These are phyloP conservation scores for Trematomus bernacchii DNA, from an alignment of 2,797 vertebrate species.

Conservation along the genomic window DNA sequence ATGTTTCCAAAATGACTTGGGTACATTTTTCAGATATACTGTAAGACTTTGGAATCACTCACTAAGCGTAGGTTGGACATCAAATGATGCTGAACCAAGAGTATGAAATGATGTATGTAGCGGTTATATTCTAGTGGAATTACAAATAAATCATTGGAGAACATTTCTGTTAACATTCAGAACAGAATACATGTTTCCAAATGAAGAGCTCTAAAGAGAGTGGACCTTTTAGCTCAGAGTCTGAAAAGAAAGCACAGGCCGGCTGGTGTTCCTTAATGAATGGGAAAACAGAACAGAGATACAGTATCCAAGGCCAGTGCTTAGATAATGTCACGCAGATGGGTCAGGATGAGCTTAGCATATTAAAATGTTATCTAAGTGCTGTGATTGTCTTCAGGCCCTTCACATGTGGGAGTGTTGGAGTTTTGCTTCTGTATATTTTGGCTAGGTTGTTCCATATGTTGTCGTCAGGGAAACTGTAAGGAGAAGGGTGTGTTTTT, in stretches of 20 bases:
- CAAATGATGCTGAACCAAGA: slow-evolving; percentile 10
- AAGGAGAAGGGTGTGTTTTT: slow-evolving; percentile 6
- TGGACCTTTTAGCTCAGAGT: slow-evolving; percentile 35
- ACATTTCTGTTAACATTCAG: slow-evolving; percentile 21
- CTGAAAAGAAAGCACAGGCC: slow-evolving; percentile 34
- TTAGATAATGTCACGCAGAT: slow-evolving; percentile 69
- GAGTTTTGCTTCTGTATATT: slow-evolving; percentile 33
- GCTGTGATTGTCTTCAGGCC: slow-evolving; percentile 53
- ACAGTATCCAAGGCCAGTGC: slow-evolving; percentile 54
- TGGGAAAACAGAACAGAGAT: slow-evolving; percentile 45
- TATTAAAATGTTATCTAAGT: slow-evolving; percentile 71
- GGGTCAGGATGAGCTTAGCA: slow-evolving; percentile 72
- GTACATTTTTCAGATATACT: slow-evolving; percentile 16
- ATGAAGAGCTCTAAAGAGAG: slow-evolving; percentile 23
- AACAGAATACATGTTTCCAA: slow-evolving; percentile 36
- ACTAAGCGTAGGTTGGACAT: background rate
- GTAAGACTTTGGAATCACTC: slow-evolving; percentile 8
- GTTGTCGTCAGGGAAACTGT: slow-evolving; percentile 19
- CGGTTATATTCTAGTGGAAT: slow-evolving; percentile 24
- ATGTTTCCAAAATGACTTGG: slow-evolving; percentile 18
- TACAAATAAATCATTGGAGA: slow-evolving; percentile 17
- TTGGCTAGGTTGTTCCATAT: background rate
- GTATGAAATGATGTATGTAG: slow-evolving; percentile 3
- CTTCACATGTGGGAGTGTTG: slow-evolving; percentile 35
- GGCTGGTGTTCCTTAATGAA: slow-evolving; percentile 63